Evolutionary conservation across 2,888 invertebrate species (phyloP), one percentile per base, ranked within the genome.

Genomic region (Cyrtodaria siliqua): DNA sequence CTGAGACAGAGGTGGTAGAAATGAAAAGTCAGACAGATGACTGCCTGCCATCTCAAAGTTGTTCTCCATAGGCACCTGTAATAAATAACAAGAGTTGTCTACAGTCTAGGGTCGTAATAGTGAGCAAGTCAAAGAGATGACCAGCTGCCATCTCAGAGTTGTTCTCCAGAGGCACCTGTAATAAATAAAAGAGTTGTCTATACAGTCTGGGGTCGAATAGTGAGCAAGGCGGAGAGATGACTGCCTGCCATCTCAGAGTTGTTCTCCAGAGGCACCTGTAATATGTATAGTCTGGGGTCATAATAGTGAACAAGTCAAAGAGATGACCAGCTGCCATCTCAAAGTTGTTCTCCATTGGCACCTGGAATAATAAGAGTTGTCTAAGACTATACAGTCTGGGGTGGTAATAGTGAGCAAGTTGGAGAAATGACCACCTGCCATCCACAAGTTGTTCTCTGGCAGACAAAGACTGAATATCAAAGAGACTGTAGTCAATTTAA

Each of bases 381-480:
- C n/a, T n/a, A n/a, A n/a, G 44, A 86, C 88, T 6, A 85, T 85
- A 42, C 82, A 84, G 53, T 89, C 88, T 0, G 85, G 79, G 67
- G 88, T 89, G 50, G 85, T 83, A 18, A 88, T 62, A 1, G 88
- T 87, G 69, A 86, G 82, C 64, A 88, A 69, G 59, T 89, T 89
- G 4, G 89, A 86, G 62, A 90, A 60, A 72, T 86, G 88, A 1
- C 86, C 85, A 16, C 84, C 86, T 1, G 84, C 79, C 82, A 86
- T 79, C 60, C 86, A 84, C 2, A 79, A 74, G 23, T 66, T 60
- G 1, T 66, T 69, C 60, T 78, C 78, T 16, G 49, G 76, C 12
- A 70, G 72, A 1, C n/a, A n/a, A n/a, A n/a, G n/a, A n/a, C n/a
- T n/a, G n/a, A n/a, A n/a, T n/a, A n/a, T n/a, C n/a, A n/a, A n/a